Conservation (phyloP, 2,888 invertebrate species). For the Andrena hattorfiana region DNA sequence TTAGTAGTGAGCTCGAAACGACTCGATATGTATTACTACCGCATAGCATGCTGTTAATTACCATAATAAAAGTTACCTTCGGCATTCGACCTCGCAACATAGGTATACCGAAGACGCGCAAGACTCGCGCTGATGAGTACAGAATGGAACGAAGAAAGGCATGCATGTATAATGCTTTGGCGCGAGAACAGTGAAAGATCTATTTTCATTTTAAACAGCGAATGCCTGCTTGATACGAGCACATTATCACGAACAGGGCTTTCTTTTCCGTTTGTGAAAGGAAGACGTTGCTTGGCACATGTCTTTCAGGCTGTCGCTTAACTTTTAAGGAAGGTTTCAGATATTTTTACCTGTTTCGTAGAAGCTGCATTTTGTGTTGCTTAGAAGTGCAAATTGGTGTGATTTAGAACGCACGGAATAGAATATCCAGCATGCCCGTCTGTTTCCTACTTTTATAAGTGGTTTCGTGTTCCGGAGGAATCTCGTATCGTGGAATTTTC, state of each 20-base stretch:
- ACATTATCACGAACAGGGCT: not conserved
- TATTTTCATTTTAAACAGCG: constrained; percentile 53
- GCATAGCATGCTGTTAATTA: constrained; percentile 56
- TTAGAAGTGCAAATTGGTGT: not conserved
- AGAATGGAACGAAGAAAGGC: constrained; percentile 31
- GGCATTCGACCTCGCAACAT: constrained; percentile 52
- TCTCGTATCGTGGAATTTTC: not conserved
- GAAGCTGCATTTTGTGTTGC: not conserved
- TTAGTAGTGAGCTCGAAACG: constrained; percentile 3
- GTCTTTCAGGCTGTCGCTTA: not conserved
- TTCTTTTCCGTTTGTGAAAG: constrained; percentile 33
- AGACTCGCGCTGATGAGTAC: constrained; percentile 17
- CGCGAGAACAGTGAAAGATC: constrained; percentile 28
- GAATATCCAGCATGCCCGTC: not conserved
- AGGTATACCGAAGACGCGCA: constrained; percentile 16
- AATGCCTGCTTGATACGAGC: constrained; percentile 18
- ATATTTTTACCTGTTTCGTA: not conserved
- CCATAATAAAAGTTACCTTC: constrained; percentile 41
- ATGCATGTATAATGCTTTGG: constrained; percentile 42
- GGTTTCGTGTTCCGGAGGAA: no score
- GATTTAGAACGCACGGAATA: not conserved
- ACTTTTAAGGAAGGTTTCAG: not conserved
- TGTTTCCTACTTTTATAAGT: no score
- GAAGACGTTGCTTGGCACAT: constrained; percentile 19
- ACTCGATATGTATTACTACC: constrained; percentile 26